Percentiles rank a stretch among this genome's conserved stretches.
phyloP scores from a whole-genome alignment of 2,888 invertebrate genomes.

The Cryptus armator region DNA sequence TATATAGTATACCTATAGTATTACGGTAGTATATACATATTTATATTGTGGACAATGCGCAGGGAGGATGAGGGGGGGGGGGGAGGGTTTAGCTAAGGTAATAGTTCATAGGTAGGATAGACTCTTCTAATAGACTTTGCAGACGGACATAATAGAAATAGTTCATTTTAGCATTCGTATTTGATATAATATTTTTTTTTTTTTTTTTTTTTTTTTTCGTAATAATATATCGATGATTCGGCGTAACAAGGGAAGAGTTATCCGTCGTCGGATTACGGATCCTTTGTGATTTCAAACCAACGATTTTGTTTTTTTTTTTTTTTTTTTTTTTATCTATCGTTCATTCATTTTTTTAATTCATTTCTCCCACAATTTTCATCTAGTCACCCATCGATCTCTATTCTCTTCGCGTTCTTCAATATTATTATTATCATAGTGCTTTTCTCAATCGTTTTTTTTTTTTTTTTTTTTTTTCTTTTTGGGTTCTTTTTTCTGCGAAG shows the following conservation, averaged over 20 bases:
- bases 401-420: conserved; percentile 51
- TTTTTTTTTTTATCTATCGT: conserved; percentile 74
- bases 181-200: conserved; percentile 75
- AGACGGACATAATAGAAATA: conserved; percentile 85
- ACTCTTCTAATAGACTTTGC: conserved; percentile 85
- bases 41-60: conserved; percentile 52
- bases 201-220: conserved; percentile 50
- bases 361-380: conserved; percentile 76
- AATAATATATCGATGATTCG: conserved; percentile 75
- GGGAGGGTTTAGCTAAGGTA: conserved; percentile 37
- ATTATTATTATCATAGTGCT: conserved; percentile 41
- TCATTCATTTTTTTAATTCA: conserved; percentile 75
- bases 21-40: conserved; percentile 51
- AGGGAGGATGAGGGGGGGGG: conserved; percentile 26
- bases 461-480: conserved; percentile 37
- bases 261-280: background rate
- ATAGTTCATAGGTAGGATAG: conserved; percentile 75
- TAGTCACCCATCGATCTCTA: conserved; percentile 65
- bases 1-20: conserved; percentile 49
- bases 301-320: conserved; percentile 54
- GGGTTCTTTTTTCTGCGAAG: conserved; percentile 52
- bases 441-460: conserved; percentile 33
- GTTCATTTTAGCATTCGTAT: conserved; percentile 79
- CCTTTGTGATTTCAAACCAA: background rate
- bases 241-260: background rate